Base-by-base conservation (phyloP, 2,797 vertebrate species). In the Scomberomorus guttatus region DNA sequence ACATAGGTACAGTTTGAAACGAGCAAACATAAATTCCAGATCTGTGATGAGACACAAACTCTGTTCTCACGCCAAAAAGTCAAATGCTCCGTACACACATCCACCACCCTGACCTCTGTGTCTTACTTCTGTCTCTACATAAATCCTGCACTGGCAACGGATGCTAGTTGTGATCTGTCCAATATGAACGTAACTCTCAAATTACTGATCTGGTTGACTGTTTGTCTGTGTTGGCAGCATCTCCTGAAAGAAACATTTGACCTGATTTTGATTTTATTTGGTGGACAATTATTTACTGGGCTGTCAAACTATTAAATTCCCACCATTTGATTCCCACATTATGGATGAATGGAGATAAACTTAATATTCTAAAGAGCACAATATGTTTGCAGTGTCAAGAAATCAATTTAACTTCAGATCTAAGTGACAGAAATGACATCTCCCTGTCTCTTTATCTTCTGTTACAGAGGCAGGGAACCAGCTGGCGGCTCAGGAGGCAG, bases 381-480 rank as follows among this genome's bases (percentile, higher is more conserved):
- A 32, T 9, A 10, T 22, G 4, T 39, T 63, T 34, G 72, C 15
- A 39, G 42, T 0, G 14, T 68, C 5, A 37, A 22, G 3, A 60
- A 44, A 55, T 76, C 14, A 3, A 6, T 50, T 5, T 15, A 32
- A 29, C 20, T 39, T 42, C 1, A 62, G 54, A 64, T 34, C 11
- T 37, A 11, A 37, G 37, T 2, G 37, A 37, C 37, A 20, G 22
- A 55, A 24, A 27, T 68, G 22, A 56, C 4, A 29, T 29, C 52
- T 18, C 46, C 17, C 22, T 32, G 10, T 57, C 10, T 44, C 8
- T 14, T 14, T 5, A 42, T 42, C 3, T 48, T 76, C 44, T 77
- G 48, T 80, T 72, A 14, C 93, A 97, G 97, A 95, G 18, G 62
- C 90, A 29, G 88, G 81, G n/a, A 86, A 94, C 86, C 81, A 94